phyloP scores from a whole-genome alignment of 2,888 invertebrate genomes.

The Nemotelus pantherinus region DNA sequence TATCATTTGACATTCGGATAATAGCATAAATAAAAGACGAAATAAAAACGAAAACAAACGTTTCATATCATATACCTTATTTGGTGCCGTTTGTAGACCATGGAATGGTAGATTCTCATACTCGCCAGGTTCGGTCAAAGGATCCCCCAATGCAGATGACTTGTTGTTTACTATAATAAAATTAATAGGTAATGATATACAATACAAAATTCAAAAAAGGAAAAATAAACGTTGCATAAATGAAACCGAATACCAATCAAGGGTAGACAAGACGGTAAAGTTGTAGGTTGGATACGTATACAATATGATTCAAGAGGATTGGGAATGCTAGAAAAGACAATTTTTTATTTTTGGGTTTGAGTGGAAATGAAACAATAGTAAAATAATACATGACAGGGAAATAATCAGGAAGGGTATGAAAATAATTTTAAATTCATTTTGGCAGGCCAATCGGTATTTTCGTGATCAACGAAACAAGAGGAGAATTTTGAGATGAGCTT shows the following conservation, averaged over 20 bases:
- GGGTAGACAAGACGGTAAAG: too few species aligned
- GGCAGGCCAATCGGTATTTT: too few species aligned
- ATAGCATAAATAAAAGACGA: slow-evolving; percentile 41
- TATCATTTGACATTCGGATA: slow-evolving; percentile 48
- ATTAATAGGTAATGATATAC: slow-evolving; percentile 26
- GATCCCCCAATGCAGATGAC: slow-evolving; percentile 69
- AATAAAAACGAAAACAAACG: slow-evolving; percentile 44
- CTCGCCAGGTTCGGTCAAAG: slow-evolving; percentile 83
- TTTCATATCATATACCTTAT: slow-evolving; percentile 75
- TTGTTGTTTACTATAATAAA: slow-evolving; percentile 63
- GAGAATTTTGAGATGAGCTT: too few species aligned
- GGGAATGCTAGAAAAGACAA: too few species aligned
- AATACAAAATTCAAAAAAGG: slow-evolving; percentile 49
- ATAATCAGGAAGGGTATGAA: too few species aligned
- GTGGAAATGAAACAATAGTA: too few species aligned
- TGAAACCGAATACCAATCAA: neutral
- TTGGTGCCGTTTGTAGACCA: slow-evolving; percentile 91
- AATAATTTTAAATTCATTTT: too few species aligned
- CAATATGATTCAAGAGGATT: too few species aligned
- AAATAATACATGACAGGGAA: too few species aligned
- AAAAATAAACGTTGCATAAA: neutral
- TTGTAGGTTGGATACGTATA: too few species aligned
- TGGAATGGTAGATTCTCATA: slow-evolving; percentile 97
- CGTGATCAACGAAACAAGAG: too few species aligned
- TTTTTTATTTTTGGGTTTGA: too few species aligned